Evolutionary conservation across 1,140 invertebrate species (phyloP), one percentile per base, ranked within the genome.

Genomic region (Drosophila sechellia): DNA sequence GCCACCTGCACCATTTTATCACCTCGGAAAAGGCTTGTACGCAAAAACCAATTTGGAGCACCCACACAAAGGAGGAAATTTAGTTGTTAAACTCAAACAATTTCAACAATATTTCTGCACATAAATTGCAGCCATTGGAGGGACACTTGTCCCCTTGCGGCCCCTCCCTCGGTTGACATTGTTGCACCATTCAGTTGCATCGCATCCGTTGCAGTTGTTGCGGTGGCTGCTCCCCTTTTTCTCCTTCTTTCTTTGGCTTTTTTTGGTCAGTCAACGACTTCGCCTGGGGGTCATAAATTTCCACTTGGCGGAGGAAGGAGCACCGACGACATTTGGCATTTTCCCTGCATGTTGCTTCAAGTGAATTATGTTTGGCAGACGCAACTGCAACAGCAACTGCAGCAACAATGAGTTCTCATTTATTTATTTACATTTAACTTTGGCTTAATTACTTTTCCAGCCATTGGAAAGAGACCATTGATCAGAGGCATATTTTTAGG

Each of bases 51-150:
- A 87, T 87, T 87, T 80, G 61, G 72, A 80, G 76, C 79, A 84
- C 72, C 59, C 66, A 77, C 77, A 79, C 76, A 61, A 56, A 63
- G 79, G 73, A 59, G 81, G 42, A 81, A 86, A 86, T 87, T 86
- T 86, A 86, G 83, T 86, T 86, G 83, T 86, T 86, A 81, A 86
- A 87, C 78, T 86, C 83, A 60, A 81, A 77, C 83, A 86, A 86
- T 86, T 85, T 87, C 75, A 57, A 79, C 83, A 86, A 86, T 87
- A 86, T 81, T 86, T 81, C 55, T 73, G 83, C 66, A 78, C 83
- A 86, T 86, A 86, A 86, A 85, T 85, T 85, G 81, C 66, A 40
- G 66, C 79, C 66, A 71, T 69, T 46, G 49, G 42, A 65, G 58
- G 69, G 50, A 74, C 74, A 77, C 71, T 43, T 25, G 70, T 35